A percentile compares a stretch with the other conserved stretches of the same genome.
phyloP scores from a whole-genome alignment of 2,888 invertebrate genomes.

The Ecdyonurus torrentis region DNA sequence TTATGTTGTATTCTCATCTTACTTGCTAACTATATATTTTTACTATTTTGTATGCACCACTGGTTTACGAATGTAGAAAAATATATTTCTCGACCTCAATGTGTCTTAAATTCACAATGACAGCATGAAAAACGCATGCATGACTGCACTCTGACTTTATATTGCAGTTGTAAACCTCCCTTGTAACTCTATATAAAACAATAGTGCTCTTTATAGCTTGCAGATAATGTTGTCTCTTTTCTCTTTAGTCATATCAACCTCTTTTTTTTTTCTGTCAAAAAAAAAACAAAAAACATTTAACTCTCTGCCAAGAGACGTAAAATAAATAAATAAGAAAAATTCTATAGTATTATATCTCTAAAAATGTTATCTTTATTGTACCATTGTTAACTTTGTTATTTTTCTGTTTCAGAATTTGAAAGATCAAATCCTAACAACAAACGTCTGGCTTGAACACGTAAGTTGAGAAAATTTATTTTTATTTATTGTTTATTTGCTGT shows the following conservation, averaged over 20 bases:
- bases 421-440: slow-evolving; percentile 85
- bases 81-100: too few relatives aligned
- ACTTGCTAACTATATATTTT: too few relatives aligned
- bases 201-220: not conserved
- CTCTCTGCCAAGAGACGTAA: not conserved
- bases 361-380: too few relatives aligned
- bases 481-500: not conserved
- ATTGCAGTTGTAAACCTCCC: not conserved
- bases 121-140: not conserved
- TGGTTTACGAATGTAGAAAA: too few relatives aligned
- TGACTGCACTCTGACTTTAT: not conserved
- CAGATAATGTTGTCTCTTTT: too few relatives aligned
- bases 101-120: too few relatives aligned
- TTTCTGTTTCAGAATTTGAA: slow-evolving; percentile 68
- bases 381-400: slow-evolving; percentile 15
- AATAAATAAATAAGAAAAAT: too few relatives aligned
- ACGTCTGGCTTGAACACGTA: slow-evolving; percentile 90
- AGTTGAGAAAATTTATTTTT: slow-evolving; percentile 31
- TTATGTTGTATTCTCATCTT: too few relatives aligned
- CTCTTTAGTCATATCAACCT: too few relatives aligned
- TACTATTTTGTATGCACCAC: too few relatives aligned
- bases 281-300: not conserved
- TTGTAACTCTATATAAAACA: not conserved
- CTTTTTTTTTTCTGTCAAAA: too few relatives aligned
- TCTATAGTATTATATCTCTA: too few relatives aligned